Evolutionary conservation across 2,113 vertebrate species (phyloP).

Genomic region (Periophthalmodon schlosseri): DNA sequence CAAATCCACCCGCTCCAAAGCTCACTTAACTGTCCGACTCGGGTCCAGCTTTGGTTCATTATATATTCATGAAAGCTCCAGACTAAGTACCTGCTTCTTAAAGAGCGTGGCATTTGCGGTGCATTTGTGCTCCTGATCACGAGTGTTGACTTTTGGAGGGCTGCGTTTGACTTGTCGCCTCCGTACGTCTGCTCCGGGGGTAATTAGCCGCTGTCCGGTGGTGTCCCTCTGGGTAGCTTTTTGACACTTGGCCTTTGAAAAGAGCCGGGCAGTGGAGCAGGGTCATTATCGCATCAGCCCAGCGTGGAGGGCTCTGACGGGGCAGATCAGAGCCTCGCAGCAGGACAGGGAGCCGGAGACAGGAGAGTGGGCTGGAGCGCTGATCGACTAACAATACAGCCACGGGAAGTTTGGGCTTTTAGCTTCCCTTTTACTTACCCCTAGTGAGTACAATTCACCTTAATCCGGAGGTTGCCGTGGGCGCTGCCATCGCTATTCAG

Average conservation of each 20-base stretch:
- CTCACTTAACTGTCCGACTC: not conserved
- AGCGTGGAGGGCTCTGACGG: slow-evolving; percentile 26
- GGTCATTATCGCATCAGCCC: slow-evolving; percentile 54
- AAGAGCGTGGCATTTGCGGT: slow-evolving; percentile 1
- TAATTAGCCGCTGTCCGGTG: slow-evolving; percentile 47
- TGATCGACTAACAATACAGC: not conserved
- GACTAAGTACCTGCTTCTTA: not conserved
- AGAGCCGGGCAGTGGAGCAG: slow-evolving; percentile 27
- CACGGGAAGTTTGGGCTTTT: not conserved
- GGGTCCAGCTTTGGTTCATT: not conserved
- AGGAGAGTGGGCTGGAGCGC: not conserved
- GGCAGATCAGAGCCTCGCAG: slow-evolving; percentile 29
- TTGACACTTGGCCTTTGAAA: slow-evolving; percentile 46
- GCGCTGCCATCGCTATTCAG: no score
- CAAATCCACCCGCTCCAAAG: not conserved
- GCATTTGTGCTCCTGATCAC: slow-evolving; percentile 6
- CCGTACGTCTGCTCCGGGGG: slow-evolving; percentile 36
- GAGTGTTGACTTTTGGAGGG: slow-evolving; percentile 26
- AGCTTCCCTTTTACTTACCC: no score
- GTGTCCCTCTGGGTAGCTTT: slow-evolving; percentile 14
- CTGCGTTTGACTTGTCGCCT: slow-evolving; percentile 53
- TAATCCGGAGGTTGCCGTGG: no score
- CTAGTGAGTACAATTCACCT: no score
- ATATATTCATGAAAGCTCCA: not conserved
- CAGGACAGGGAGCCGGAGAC: not conserved